Evolutionary conservation across 2,113 vertebrate genomes (phyloP).

Genomic region (Chrysemys picta): DNA sequence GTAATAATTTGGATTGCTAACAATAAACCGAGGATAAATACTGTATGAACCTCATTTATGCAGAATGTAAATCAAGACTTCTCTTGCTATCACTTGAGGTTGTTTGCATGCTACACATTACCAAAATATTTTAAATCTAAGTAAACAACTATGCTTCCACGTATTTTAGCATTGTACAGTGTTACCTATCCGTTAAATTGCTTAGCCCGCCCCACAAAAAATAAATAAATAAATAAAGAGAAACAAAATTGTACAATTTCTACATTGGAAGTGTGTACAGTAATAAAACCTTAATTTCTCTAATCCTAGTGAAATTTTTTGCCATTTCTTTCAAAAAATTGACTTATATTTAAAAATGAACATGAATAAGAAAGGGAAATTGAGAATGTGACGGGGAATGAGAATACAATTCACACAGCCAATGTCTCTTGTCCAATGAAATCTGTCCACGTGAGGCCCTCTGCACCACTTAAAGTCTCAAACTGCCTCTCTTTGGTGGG

Average conservation of each 20-base stretch:
- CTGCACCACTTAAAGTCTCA: background rate
- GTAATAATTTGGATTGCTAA: conserved; percentile 82
- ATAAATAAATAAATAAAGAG: too few relatives aligned
- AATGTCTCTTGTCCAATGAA: background rate
- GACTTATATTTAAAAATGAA: background rate
- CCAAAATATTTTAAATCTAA: conserved; percentile 67
- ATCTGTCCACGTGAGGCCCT: background rate
- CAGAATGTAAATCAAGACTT: conserved; percentile 72
- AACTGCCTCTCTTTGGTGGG: background rate
- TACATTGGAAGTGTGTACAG: background rate
- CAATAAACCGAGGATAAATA: conserved; percentile 81
- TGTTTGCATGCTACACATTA: conserved; percentile 57
- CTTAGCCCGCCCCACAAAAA: conserved; percentile 21
- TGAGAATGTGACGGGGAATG: background rate
- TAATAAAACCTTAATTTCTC: background rate
- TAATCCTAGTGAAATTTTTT: background rate
- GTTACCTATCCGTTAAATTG: conserved; percentile 64
- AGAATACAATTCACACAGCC: background rate
- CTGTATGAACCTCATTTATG: conserved; percentile 54
- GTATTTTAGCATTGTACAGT: conserved; percentile 32
- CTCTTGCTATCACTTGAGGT: conserved; percentile 63
- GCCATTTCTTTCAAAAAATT: background rate
- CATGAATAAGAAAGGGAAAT: background rate
- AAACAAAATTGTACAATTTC: background rate
- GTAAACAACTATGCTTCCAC: conserved; percentile 54